Conservation (phyloP, 2,113 vertebrate genomes). For the Gasterosteus aculeatus region DNA sequence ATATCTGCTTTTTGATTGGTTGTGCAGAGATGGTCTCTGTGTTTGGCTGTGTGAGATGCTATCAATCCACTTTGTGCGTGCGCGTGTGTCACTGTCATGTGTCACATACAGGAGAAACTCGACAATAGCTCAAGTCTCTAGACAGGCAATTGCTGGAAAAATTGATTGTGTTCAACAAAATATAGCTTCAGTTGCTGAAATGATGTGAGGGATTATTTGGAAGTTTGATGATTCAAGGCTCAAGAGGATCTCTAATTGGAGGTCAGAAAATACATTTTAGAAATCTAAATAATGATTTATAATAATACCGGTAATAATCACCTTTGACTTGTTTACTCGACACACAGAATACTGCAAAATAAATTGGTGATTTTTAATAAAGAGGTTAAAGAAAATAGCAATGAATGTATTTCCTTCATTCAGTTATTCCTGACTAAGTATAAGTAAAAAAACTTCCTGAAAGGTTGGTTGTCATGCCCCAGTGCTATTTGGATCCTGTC, state of each 20-base stretch:
- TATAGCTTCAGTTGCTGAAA: conserved; percentile 24
- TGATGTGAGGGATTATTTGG: no score
- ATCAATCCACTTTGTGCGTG: conserved; percentile 55
- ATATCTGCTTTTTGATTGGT: conserved; percentile 75
- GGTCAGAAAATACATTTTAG: neutral
- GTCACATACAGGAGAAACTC: conserved; percentile 55
- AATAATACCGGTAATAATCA: neutral
- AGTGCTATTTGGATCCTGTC: conserved; percentile 15
- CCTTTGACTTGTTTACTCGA: neutral
- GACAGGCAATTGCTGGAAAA: conserved; percentile 49
- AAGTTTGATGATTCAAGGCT: conserved; percentile 13
- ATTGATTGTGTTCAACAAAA: conserved; percentile 30
- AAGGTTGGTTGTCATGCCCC: neutral
- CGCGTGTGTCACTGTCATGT: conserved; percentile 45
- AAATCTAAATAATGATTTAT: neutral
- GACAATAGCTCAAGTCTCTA: conserved; percentile 59
- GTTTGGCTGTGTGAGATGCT: conserved; percentile 68
- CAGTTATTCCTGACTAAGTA: neutral
- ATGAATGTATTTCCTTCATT: neutral
- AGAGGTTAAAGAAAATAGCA: neutral
- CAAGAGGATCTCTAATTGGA: conserved; percentile 23
- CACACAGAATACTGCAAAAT: neutral
- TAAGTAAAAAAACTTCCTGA: neutral
- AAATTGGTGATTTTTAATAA: neutral
- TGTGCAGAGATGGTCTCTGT: conserved; percentile 70